Evolutionary conservation across 2,113 vertebrate genomes (phyloP).

Genomic region (Sinocyclocheilus anophthalmus): DNA sequence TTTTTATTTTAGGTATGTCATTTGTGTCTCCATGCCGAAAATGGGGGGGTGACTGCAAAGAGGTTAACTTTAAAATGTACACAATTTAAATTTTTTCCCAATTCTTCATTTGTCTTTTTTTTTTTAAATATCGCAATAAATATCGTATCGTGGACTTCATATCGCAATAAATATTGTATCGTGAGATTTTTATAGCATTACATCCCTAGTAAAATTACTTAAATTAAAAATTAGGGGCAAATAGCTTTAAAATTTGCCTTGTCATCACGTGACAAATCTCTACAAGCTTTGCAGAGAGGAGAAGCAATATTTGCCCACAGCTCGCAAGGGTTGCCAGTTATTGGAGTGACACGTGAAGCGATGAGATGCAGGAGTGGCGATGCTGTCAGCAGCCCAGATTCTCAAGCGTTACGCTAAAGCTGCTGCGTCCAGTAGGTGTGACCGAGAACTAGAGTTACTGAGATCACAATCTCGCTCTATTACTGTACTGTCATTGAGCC

Average conservation of each 20-base stretch:
- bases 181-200: no score
- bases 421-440: not conserved
- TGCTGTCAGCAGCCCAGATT: not conserved
- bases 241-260: not conserved
- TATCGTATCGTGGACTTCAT: no score
- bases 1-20: no score
- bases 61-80: no score
- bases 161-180: no score
- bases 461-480: constrained; percentile 34
- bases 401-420: not conserved
- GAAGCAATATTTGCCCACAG: not conserved
- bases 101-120: no score
- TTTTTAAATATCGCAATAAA: no score
- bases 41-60: no score
- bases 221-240: not conserved
- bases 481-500: not conserved
- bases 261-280: not conserved
- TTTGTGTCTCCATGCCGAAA: no score
- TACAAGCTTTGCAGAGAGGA: not conserved
- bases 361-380: not conserved
- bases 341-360: not conserved
- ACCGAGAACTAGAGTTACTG: not conserved
- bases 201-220: no score
- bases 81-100: no score
- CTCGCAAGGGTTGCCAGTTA: not conserved